Evolutionary conservation across 2,797 vertebrate genomes (phyloP).

Genomic region (Hapalemur alaotrensis): DNA sequence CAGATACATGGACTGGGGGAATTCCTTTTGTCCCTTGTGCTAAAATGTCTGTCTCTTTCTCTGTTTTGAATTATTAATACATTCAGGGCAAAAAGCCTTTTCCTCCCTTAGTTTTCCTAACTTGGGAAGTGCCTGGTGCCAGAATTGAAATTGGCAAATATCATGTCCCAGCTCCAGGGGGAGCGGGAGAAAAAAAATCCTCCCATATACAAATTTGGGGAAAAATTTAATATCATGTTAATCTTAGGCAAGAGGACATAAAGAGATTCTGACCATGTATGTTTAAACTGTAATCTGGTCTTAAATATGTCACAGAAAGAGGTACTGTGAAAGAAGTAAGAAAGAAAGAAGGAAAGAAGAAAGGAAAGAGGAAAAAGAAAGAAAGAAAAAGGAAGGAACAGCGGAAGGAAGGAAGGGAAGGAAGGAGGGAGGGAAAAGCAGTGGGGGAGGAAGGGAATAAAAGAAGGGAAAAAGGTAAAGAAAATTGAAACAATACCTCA

Average conservation of each 20-base stretch:
- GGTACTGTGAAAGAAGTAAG: neutral
- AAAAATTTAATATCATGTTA: neutral
- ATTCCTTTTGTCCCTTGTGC: neutral
- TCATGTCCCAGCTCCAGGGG: neutral
- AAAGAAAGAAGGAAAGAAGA: neutral
- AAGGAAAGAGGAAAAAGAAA: too few relatives aligned
- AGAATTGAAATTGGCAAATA: neutral
- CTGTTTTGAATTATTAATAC: neutral
- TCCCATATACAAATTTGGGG: neutral
- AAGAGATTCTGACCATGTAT: neutral
- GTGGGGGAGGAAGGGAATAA: accelerated
- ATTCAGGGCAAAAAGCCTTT: neutral
- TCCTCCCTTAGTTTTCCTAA: neutral
- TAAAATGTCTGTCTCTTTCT: neutral
- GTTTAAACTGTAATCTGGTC: neutral
- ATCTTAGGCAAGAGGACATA: neutral
- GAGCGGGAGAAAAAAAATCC: neutral
- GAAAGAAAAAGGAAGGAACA: too few relatives aligned
- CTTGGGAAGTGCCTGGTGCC: neutral
- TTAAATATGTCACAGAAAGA: neutral
- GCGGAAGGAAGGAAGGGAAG: accelerated
- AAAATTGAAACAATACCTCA: neutral
- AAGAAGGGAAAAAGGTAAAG: neutral
- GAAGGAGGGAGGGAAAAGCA: accelerated
- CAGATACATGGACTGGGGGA: neutral